Conservation (phyloP, 2,797 vertebrate genomes). For the Gymnoscopelus microlampas region DNA sequence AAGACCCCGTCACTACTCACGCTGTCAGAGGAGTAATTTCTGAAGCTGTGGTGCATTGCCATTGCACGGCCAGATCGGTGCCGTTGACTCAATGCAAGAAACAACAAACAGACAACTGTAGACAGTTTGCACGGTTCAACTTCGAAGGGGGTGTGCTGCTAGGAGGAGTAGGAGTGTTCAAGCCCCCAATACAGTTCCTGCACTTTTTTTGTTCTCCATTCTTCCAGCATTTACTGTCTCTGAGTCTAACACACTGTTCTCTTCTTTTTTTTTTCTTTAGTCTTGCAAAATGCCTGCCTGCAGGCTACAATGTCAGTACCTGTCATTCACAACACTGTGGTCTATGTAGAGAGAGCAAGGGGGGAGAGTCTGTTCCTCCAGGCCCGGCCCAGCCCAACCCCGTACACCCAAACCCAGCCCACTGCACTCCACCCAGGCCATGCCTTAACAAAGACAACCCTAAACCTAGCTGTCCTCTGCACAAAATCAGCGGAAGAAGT, state of each 20-base stretch:
- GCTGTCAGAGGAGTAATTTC: constrained; percentile 75
- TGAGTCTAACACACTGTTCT: constrained; percentile 21
- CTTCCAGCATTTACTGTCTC: constrained; percentile 33
- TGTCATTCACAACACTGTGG: constrained; percentile 51
- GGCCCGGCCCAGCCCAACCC: constrained; percentile 12
- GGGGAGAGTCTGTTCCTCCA: constrained; percentile 12
- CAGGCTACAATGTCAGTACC: constrained; percentile 57
- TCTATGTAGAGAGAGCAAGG: constrained; percentile 8
- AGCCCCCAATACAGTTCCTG: constrained; percentile 49
- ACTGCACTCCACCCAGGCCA: constrained; percentile 31
- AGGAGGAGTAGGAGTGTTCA: constrained; percentile 68
- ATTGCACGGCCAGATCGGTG: constrained; percentile 33
- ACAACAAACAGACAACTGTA: constrained; percentile 14
- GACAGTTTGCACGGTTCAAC: constrained; percentile 29
- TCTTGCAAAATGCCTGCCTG: constrained; percentile 72
- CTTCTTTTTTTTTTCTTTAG: constrained; percentile 29
- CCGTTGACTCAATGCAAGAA: neutral
- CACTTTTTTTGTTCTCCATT: constrained; percentile 40
- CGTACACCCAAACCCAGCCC: constrained; percentile 33
- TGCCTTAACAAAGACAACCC: constrained; percentile 23
- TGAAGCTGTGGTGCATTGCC: constrained; percentile 58
- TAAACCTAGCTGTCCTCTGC: neutral
- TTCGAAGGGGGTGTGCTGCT: constrained; percentile 35
- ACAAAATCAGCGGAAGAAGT: neutral
- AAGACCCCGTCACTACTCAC: constrained; percentile 76